A percentile compares a stretch with the other conserved stretches of the same genome.
Evolutionary conservation across 2,113 vertebrate genomes (phyloP).

Genomic region (Microtus montanus): DNA sequence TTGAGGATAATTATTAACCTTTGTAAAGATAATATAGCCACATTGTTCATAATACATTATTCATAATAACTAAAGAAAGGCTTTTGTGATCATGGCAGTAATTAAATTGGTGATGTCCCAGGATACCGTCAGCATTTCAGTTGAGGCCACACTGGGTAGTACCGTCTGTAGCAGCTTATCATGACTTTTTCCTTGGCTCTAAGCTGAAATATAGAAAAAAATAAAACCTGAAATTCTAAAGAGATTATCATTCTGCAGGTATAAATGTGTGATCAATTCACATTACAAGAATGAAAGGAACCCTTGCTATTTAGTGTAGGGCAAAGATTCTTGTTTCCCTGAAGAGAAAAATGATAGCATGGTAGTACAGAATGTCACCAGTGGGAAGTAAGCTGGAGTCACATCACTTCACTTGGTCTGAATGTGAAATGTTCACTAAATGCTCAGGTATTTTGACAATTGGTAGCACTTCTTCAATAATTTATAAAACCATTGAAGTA

Average conservation of each 20-base stretch:
- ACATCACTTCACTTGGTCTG: background rate
- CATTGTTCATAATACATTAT: background rate
- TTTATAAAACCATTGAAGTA: background rate
- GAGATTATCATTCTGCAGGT: background rate
- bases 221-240: background rate
- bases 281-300: background rate
- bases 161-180: background rate
- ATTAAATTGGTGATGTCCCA: background rate
- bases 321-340: background rate
- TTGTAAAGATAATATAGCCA: background rate
- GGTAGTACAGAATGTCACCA: rapidly evolving
- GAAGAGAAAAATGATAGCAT: background rate
- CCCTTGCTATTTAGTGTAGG: background rate
- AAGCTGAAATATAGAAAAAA: background rate
- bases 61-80: background rate
- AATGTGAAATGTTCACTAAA: background rate
- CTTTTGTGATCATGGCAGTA: background rate
- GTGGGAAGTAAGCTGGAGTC: background rate
- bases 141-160: background rate
- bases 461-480: background rate
- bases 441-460: background rate
- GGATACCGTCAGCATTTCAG: background rate
- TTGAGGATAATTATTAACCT: background rate
- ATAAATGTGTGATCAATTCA: background rate
- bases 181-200: background rate